phyloP scores from a whole-genome alignment of 1,140 invertebrate species.

The Drosophila oshimai region DNA sequence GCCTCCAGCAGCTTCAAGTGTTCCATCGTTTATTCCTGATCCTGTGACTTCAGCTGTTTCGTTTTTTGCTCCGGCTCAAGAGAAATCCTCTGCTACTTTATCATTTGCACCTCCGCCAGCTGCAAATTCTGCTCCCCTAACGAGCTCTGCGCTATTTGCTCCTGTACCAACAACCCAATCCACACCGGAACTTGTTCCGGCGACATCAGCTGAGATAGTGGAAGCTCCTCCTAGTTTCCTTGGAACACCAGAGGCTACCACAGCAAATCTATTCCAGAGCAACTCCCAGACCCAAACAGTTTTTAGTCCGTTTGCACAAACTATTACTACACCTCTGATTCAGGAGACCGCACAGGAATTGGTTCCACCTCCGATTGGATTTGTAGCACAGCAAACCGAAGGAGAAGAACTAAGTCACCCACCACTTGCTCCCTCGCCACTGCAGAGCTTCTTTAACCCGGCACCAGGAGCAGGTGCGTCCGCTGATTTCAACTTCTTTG shows the following conservation, averaged over 20 bases:
- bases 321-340: slow-evolving; percentile 41
- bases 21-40: neutral
- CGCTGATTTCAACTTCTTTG: slow-evolving; percentile 59
- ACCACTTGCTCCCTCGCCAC: slow-evolving; percentile 34
- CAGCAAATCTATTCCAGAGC: slow-evolving; percentile 11
- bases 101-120: neutral
- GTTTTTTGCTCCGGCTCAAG: neutral
- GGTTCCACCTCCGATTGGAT: slow-evolving; percentile 56
- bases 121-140: neutral
- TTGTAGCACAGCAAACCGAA: slow-evolving; percentile 15
- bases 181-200: neutral
- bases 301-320: slow-evolving; percentile 65
- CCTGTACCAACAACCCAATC: neutral
- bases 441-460: slow-evolving; percentile 58
- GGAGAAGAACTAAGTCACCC: slow-evolving; percentile 2
- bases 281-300: slow-evolving; percentile 48
- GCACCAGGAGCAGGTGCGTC: neutral
- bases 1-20: neutral
- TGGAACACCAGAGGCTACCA: slow-evolving; percentile 4
- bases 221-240: neutral
- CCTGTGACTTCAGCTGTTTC: neutral
- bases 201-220: neutral
- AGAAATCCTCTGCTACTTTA: neutral
- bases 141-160: neutral
- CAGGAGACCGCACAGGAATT: slow-evolving; percentile 29